Base-by-base conservation (phyloP, 2,888 invertebrate genomes). In the Trichogramma dendrolimi region DNA sequence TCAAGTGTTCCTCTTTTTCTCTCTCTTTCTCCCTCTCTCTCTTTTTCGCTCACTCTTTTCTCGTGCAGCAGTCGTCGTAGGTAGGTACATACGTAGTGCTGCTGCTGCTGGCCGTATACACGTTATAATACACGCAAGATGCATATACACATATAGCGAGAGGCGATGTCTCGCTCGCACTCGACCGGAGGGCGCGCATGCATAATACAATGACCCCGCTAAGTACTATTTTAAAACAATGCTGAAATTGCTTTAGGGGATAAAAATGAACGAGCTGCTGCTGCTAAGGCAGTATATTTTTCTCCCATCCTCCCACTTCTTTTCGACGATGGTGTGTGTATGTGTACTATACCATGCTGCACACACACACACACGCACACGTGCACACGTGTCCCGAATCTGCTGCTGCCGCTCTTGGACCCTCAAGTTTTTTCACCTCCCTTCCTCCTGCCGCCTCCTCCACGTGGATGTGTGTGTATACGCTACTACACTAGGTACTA, bases 221-320 rank as follows among this genome's bases (percentile, higher is more conserved):
- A 79, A 79, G 79, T 79, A 79, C 79, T 79, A 79, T 79, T 79
- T 79, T 79, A 79, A 79, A 79, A 79, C 79, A 79, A 79, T 79
- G 79, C 78, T 79, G 76, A 79, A 79, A 79, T 79, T 79, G 79
- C 79, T 79, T 79, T 79, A 79, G 79, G 79, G 79, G 78, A 79
- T 79, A 79, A 79, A 79, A 79, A 79, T 79, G 79, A 78, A 66
- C 62, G 62, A 64, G 63, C 59, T 58, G 76, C 75, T 70, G 71
- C 68, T 69, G 77, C 74, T 76, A 77, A 78, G 27, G 27, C 27
- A 27, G 78, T 78, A 74, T 78, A 78, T 77, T 78, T 78, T 77
- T 77, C 75, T 76, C 75, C 73, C 74, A 73, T 71, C 73, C 72
- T 27, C 27, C 27, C 27, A 27, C 27, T 27, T 27, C 27, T 27